Base-by-base conservation (phyloP, 2,797 vertebrate genomes). In the Peromyscus aztecus region DNA sequence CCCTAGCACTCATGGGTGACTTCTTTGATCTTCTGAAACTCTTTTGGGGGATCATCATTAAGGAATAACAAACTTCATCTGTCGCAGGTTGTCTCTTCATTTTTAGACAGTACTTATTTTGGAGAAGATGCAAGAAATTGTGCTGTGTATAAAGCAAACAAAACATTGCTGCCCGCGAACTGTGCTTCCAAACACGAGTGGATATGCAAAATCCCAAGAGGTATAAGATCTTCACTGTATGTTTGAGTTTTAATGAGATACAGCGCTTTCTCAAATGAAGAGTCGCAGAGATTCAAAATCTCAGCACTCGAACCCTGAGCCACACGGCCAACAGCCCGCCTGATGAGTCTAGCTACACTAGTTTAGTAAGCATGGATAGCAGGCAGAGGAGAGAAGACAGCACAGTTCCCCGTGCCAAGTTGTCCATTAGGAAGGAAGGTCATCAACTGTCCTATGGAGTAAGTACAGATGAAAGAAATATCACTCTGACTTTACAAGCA, bases 191-290 rank as follows among this genome's bases (percentile, higher is more conserved):
- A 99, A 96, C 99, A 98, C 1, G 99, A 99, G 98, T 99, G 99
- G 99, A 99, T 99, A 98, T 99, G 99, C 98, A 99, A 99, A 98
- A 98, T 99, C 93, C 98, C 98, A 92, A 99, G 99, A 99, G 99
- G 99, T 99, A 97, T 88, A n/a, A 91, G 65, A 82, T 63, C 29
- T 75, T 95, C 65, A 37, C 52, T 92, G 21, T 87, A 78, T 84
- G n/a, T 87, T 94, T 91, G 27, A 16, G 2, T 94, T 23, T 8
- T 84, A 2, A 13, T 46, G 16, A 12, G 78, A 12, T 92, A 0
- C 49, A 93, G 77, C 84, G 55, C 16, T 96, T 91, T 87, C 46
- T 65, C 71, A 90, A 83, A 46, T 57, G n/a, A 94, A 89, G 73
- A 91, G 43, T 75, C 92, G 59, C 6, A 82, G 59, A 37, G 43